Base-by-base conservation (phyloP, 1,140 invertebrate genomes). In the Drosophila pachea region DNA sequence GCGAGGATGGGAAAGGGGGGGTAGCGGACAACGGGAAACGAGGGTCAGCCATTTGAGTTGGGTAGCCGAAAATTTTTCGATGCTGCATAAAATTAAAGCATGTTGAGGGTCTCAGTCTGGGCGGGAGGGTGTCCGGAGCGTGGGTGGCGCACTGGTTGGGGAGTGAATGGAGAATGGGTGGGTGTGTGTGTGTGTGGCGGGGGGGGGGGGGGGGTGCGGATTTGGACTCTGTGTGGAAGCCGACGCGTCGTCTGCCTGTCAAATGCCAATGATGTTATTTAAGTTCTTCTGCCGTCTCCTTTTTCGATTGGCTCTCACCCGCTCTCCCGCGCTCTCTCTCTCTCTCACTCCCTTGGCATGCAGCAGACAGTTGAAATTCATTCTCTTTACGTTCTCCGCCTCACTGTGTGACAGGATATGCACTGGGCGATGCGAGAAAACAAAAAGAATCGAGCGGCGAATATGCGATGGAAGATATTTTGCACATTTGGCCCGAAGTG, bases 181-280 rank as follows among this genome's bases (percentile, higher is more conserved):
- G 14, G 12, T 4, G 9, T 8, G 11, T n/a, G n/a, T n/a, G n/a
- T n/a, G n/a, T n/a, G n/a, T 32, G 38, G 3, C 1, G 14, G 3
- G 12, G 36, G 32, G 42, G 35, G 14, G 9, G n/a, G 4, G 31
- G n/a, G 22, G 7, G 36, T 45, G 43, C 5, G 16, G 14, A 22
- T 22, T 3, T 22, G 43, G 14, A 29, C 38, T 54, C 12, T 38
- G n/a, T 45, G 55, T 53, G 16, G 29, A 22, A 38, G 63, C 45
- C 52, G 61, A 52, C 67, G 52, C 43, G 67, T 64, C 61, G 67
- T 65, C 78, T 72, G 78, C 71, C 78, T 78, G 78, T 83, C 78
- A 82, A 78, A 83, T 82, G 74, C 76, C 74, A 77, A 82, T 82
- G 71, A 82, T 72, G 78, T 78, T 71, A 64, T 70, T 74, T 68